These are phyloP conservation scores for Setipinna tenuifilis DNA, from an alignment of 2,797 vertebrate species.

Conservation along the genomic window DNA sequence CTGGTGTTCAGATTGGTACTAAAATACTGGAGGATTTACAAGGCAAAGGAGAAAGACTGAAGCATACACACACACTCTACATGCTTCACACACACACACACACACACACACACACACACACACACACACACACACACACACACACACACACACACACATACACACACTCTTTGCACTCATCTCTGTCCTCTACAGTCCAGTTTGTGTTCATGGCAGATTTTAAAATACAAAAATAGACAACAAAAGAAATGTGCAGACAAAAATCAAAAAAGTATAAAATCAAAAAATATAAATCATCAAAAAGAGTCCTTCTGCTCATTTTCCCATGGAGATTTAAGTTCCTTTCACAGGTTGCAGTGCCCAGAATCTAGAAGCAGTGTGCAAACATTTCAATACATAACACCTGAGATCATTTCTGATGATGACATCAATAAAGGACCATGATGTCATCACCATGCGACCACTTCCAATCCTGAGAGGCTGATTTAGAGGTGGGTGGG, in stretches of 20 bases:
- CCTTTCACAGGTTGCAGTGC: not conserved
- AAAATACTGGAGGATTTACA: not conserved
- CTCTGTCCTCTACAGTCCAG: not conserved
- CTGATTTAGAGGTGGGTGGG: not conserved
- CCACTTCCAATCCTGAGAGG: not conserved
- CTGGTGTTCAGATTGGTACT: not conserved
- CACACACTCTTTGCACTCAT: no score
- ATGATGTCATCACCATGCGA: not conserved
- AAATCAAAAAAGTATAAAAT: not conserved
- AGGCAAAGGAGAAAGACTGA: not conserved
- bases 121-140: not conserved
- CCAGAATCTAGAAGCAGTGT: not conserved
- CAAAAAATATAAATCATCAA: not conserved
- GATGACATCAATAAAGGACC: not conserved
- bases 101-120: not conserved
- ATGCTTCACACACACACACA: not conserved
- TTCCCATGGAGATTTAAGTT: not conserved
- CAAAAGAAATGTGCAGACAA: not conserved
- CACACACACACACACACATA: no score
- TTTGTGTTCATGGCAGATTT: not conserved
- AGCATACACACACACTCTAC: not conserved
- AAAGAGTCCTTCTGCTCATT: not conserved
- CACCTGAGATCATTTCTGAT: not conserved
- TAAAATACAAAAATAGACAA: conserved; percentile 9
- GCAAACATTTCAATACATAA: not conserved